Conservation (phyloP, 1,140 invertebrate genomes). For the Anastrepha obliqua region DNA sequence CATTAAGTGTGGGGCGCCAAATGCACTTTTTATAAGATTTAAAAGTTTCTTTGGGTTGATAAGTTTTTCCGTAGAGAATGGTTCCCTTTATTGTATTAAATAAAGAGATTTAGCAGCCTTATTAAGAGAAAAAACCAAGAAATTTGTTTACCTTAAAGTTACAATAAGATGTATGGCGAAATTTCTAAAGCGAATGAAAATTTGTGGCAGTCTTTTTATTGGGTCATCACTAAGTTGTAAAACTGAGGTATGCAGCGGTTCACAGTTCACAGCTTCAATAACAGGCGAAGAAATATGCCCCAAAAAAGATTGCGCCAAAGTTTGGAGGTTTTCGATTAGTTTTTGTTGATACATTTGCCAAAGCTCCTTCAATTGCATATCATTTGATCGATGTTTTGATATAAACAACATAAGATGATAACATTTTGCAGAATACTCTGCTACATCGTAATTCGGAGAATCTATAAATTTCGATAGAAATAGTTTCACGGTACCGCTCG, state of each 20-base stretch:
- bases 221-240: not conserved
- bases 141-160: not conserved
- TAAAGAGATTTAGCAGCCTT: not conserved
- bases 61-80: slow-evolving; percentile 4
- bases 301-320: not conserved
- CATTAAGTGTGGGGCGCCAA: not conserved
- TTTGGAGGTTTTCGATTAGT: not conserved
- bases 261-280: not conserved
- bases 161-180: slow-evolving; percentile 4
- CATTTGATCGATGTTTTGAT: not conserved
- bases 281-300: not conserved
- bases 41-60: not conserved
- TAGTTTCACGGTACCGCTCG: not conserved
- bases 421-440: slow-evolving; percentile 9
- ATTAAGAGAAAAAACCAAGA: not conserved
- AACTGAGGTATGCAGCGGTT: not conserved
- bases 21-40: not conserved
- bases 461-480: slow-evolving; percentile 8
- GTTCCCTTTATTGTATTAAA: slow-evolving; percentile 6
- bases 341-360: not conserved
- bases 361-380: not conserved
- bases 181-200: slow-evolving; percentile 36
- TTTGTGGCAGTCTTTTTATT: slow-evolving; percentile 11
- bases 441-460: not conserved
- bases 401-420: slow-evolving; percentile 15